Base-by-base conservation (phyloP, 2,113 vertebrate genomes). In the Otolemur garnettii region DNA sequence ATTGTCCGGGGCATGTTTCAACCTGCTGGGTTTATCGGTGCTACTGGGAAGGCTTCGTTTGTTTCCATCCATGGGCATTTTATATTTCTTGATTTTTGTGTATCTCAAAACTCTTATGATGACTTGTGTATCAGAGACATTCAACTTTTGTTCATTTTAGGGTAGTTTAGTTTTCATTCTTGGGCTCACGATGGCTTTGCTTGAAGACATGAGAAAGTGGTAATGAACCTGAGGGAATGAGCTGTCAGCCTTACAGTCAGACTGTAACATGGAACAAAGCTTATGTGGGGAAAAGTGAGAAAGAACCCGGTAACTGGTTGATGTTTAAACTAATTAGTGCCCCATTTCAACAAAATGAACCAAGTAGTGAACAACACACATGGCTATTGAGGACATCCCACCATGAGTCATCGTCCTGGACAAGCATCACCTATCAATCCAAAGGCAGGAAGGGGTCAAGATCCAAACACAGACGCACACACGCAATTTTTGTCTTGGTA, bases 331-430 rank as follows among this genome's bases (percentile, higher is more conserved):
- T 87, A 68, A 82, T 59, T 64, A 77, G 42, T 33, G 68, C 10
- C 55, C 19, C 4, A 12, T 78, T 84, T 91, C 89, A 78, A 71
- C 26, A 68, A 94, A 93, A 66, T 66, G 38, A 89, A 93, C 45
- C 28, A 66, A 93, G 17, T 5, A 87, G 22, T 84, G 75, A 62
- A 22, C 50, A 92, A 93, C 33, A 60, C 11, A 21, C 7, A 6
- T 82, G 15, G 3, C 14, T 85, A 18, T 4, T 87, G 84, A 93
- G 28, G 14, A 74, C 87, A 72, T 86, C 50, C 7, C 7, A 30
- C 4, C 38, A 9, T 55, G 26, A 5, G 35, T 59, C 12, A 6
- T n/a, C 77, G 2, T 35, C 21, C 13, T 71, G 45, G 1, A 15
- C 5, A 85, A 84, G 22, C 1, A n/a, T 80, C 24, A 87, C 28